Evolutionary conservation across 1,140 invertebrate species (phyloP).

Genomic region (Bombus haemorrhoidalis): DNA sequence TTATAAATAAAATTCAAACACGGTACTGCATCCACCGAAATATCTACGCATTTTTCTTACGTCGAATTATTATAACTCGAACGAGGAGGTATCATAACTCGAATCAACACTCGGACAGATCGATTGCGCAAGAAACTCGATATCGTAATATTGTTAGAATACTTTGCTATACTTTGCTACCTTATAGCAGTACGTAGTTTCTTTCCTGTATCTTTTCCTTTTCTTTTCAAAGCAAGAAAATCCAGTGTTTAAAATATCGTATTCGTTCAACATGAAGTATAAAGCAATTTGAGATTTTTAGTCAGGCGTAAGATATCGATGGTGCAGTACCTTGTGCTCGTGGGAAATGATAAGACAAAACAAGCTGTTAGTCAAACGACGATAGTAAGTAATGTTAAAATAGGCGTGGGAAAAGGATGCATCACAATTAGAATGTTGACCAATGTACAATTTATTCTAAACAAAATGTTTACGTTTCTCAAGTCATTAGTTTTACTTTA

Average conservation of each 20-base stretch:
- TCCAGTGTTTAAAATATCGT: background rate
- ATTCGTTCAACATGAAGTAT: background rate
- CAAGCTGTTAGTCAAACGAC: slow-evolving; percentile 70
- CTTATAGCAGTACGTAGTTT: background rate
- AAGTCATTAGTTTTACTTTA: slow-evolving; percentile 73
- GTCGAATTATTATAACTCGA: background rate
- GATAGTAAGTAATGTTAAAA: slow-evolving; percentile 49
- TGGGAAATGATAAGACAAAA: slow-evolving; percentile 69
- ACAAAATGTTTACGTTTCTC: slow-evolving; percentile 79
- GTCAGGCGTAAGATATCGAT: background rate
- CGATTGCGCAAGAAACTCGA: background rate
- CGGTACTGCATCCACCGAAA: slow-evolving; percentile 69
- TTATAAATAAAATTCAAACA: slow-evolving; percentile 79
- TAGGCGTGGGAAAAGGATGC: slow-evolving; percentile 60
- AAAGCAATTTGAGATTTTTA: background rate
- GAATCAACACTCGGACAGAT: slow-evolving; percentile 8
- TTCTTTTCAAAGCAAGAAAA: background rate
- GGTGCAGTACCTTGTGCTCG: slow-evolving; percentile 72
- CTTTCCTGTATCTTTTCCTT: background rate
- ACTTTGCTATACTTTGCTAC: background rate
- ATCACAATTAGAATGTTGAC: slow-evolving; percentile 75
- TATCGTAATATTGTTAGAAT: background rate
- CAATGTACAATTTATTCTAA: slow-evolving; percentile 83
- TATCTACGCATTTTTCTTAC: background rate
- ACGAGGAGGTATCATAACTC: background rate